Conservation (phyloP, 1,140 invertebrate genomes). For the Panagrolaimus sp. region DNA sequence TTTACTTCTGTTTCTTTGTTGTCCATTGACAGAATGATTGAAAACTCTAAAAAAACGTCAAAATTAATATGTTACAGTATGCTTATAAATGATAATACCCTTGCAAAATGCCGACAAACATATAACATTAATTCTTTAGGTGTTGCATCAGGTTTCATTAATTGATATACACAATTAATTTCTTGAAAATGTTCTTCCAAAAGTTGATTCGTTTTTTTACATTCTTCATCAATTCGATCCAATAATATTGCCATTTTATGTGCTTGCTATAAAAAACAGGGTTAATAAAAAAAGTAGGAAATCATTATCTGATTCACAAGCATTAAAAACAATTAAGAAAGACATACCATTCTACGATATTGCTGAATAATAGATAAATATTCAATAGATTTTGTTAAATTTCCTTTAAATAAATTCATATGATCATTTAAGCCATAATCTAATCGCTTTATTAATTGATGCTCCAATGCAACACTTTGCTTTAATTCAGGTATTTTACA, state of each 20-base stretch:
- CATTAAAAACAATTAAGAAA: too few species aligned
- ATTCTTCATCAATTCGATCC: conserved; percentile 1
- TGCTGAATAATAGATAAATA: conserved; percentile 7
- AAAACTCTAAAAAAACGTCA: too few species aligned
- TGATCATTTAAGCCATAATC: not conserved
- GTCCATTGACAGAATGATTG: too few species aligned
- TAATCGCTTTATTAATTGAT: not conserved
- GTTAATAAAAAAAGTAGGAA: too few species aligned
- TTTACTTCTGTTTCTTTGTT: too few species aligned
- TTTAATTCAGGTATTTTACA: not conserved
- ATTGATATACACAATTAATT: not conserved
- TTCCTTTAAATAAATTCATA: not conserved
- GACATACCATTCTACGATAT: not conserved
- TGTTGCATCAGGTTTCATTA: not conserved
- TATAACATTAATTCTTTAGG: not conserved
- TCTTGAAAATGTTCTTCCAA: conserved; percentile 5
- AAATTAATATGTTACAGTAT: too few species aligned
- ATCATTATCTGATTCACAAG: too few species aligned
- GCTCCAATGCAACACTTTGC: not conserved
- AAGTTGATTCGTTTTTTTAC: conserved; percentile 5
- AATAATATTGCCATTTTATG: conserved; percentile 1
- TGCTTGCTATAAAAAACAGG: not conserved
- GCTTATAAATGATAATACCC: not conserved
- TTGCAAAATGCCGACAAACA: not conserved
- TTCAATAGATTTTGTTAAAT: not conserved